Evolutionary conservation across 2,888 invertebrate genomes (phyloP).

Genomic region (Lamellibrachia satsuma): DNA sequence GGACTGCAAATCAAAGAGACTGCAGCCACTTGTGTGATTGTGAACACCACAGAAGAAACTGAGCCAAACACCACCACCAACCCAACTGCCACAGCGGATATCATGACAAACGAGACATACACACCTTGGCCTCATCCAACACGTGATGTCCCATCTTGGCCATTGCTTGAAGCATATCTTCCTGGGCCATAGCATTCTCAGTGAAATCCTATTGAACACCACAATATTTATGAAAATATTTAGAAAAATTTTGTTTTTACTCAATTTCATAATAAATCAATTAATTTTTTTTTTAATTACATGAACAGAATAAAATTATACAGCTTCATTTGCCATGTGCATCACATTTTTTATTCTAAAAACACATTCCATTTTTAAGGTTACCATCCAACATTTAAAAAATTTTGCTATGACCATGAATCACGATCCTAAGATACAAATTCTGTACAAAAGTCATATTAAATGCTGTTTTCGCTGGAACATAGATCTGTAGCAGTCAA

Average conservation of each 20-base stretch:
- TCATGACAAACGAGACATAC: neutral
- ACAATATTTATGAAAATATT: neutral
- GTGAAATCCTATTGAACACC: conserved; percentile 50
- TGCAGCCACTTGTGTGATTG: no score
- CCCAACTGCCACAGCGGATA: neutral
- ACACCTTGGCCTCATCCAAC: conserved; percentile 56
- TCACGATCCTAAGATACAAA: neutral
- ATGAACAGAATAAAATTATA: no score
- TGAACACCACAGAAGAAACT: neutral
- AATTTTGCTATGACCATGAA: neutral
- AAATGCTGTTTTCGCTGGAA: neutral
- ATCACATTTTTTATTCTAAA: neutral
- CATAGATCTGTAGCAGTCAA: neutral
- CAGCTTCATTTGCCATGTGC: no score
- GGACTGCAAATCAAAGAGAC: no score
- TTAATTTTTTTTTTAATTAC: neutral
- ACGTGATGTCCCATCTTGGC: conserved; percentile 55
- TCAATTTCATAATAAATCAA: neutral
- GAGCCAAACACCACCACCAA: neutral
- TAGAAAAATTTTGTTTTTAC: conserved; percentile 1
- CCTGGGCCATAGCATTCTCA: conserved; percentile 55
- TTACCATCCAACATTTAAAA: neutral
- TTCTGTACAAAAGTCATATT: neutral
- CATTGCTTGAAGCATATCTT: conserved; percentile 53
- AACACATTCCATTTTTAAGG: neutral